phyloP scores from a whole-genome alignment of 2,888 invertebrate genomes.

The Philaethria dido region DNA sequence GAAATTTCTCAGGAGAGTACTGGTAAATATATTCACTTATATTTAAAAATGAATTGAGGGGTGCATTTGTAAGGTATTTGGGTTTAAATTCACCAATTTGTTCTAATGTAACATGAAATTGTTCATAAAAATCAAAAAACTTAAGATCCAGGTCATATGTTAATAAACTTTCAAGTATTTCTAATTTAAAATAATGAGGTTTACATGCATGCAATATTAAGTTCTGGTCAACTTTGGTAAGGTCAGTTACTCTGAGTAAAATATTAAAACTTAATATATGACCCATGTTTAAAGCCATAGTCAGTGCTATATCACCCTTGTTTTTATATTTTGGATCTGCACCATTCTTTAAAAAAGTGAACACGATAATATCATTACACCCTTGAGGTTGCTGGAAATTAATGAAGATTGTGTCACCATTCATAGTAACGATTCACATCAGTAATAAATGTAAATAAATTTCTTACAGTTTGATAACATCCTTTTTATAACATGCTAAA shows the following conservation, averaged over 20 bases:
- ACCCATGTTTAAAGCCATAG: slow-evolving; percentile 64
- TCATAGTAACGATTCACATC: slow-evolving; percentile 64
- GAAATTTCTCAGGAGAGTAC: slow-evolving; percentile 63
- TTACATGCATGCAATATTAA: slow-evolving; percentile 70
- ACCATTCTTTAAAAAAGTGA: slow-evolving; percentile 63
- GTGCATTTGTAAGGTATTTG: slow-evolving; percentile 62
- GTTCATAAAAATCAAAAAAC: slow-evolving; percentile 67
- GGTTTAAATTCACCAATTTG: slow-evolving; percentile 58
- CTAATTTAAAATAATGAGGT: slow-evolving; percentile 72
- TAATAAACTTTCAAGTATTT: slow-evolving; percentile 68
- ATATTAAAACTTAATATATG: slow-evolving; percentile 61
- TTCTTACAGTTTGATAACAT: slow-evolving; percentile 59
- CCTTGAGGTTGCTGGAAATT: slow-evolving; percentile 65
- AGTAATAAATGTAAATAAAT: slow-evolving; percentile 63
- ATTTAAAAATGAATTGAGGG: slow-evolving; percentile 70
- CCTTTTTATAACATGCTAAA: slow-evolving; percentile 74
- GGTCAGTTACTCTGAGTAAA: slow-evolving; percentile 61
- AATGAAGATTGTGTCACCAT: slow-evolving; percentile 70
- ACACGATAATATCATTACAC: slow-evolving; percentile 62
- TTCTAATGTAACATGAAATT: slow-evolving; percentile 59
- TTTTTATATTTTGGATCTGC: slow-evolving; percentile 72
- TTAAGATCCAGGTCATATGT: slow-evolving; percentile 68
- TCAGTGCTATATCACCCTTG: slow-evolving; percentile 63
- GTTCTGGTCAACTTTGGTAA: slow-evolving; percentile 58
- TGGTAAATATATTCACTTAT: slow-evolving; percentile 74